Evolutionary conservation across 2,888 invertebrate species (phyloP), one percentile per base, ranked within the genome.

Genomic region (Ennomos quercinarius): DNA sequence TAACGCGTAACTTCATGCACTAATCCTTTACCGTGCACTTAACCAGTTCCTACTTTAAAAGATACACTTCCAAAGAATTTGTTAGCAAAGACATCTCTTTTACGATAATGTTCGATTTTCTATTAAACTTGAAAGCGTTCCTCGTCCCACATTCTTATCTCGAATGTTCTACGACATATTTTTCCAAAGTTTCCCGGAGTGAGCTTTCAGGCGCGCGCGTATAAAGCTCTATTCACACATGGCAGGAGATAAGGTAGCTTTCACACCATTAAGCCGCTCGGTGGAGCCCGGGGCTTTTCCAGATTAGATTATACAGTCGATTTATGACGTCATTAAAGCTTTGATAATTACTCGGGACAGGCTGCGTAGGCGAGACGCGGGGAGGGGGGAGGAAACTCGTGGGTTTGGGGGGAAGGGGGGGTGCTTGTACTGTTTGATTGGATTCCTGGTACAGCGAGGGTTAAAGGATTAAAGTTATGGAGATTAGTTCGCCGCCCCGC

Each of bases 301-400:
- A 93, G 93, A 93, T 93, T 93, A 93, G 93, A 93, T 93, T 93
- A 93, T 93, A 92, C 91, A 91, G 88, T 90, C 90, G 93, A 93
- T 93, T 93, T 93, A 93, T 93, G 92, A 88, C 80, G 93, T 93
- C 92, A 93, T 93, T 93, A 93, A 92, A 93, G 93, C 93, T 91
- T 91, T 93, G 93, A 93, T 93, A 93, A 93, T 93, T 93, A 93
- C 93, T 92, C 91, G 93, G 92, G 93, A 92, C 93, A 92, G 90
- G 88, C 93, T 92, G 93, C 87, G 91, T 91, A 89, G 90, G 90
- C 87, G 87, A 87, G 77, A 76, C 73, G 73, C 69, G 72, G 80
- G 77, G 75, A 82, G 65, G 83, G 83, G 76, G 73, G 74, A 72
- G 27, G 27, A 64, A 68, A 62, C 65, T 76, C 71, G 78, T 77